These are phyloP conservation scores for Megastigmus dorsalis DNA, from an alignment of 2,888 invertebrate species.

Conservation along the genomic window DNA sequence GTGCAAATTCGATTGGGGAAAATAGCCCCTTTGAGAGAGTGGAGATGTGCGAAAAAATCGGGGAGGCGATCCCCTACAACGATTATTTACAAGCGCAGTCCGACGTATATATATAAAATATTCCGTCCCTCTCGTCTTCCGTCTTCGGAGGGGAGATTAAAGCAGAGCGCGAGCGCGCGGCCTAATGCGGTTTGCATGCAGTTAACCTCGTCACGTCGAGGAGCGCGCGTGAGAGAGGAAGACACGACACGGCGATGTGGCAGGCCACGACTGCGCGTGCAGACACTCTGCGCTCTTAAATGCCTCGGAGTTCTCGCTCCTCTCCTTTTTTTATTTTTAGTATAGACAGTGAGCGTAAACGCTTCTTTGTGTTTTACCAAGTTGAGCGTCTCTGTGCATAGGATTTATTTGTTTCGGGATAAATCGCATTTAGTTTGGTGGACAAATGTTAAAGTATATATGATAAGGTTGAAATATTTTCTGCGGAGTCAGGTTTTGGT, in stretches of 20 bases:
- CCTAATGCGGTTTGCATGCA: conserved; percentile 51
- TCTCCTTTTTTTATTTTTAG: too few relatives aligned
- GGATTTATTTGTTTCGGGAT: too few relatives aligned
- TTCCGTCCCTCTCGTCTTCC: not conserved
- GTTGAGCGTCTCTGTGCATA: too few relatives aligned
- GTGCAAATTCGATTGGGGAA: conserved; percentile 41
- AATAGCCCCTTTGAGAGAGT: conserved; percentile 8
- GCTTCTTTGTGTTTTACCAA: too few relatives aligned
- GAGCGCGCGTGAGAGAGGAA: too few relatives aligned
- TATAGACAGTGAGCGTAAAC: too few relatives aligned
- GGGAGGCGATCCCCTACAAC: conserved; percentile 4
- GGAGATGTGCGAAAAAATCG: not conserved
- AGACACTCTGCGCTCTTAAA: conserved; percentile 28
- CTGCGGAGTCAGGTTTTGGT: too few relatives aligned
- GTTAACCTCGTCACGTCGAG: conserved; percentile 50
- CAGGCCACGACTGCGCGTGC: not conserved
- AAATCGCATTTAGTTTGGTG: too few relatives aligned
- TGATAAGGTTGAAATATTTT: too few relatives aligned
- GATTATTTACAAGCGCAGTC: conserved; percentile 44
- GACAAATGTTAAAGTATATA: too few relatives aligned
- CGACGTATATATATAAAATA: too few relatives aligned
- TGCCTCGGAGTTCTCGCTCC: not conserved
- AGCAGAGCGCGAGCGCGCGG: not conserved
- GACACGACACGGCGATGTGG: too few relatives aligned
- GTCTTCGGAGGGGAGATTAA: not conserved